phyloP scores from a whole-genome alignment of 1,140 invertebrate species.

The Ceratina australensis region DNA sequence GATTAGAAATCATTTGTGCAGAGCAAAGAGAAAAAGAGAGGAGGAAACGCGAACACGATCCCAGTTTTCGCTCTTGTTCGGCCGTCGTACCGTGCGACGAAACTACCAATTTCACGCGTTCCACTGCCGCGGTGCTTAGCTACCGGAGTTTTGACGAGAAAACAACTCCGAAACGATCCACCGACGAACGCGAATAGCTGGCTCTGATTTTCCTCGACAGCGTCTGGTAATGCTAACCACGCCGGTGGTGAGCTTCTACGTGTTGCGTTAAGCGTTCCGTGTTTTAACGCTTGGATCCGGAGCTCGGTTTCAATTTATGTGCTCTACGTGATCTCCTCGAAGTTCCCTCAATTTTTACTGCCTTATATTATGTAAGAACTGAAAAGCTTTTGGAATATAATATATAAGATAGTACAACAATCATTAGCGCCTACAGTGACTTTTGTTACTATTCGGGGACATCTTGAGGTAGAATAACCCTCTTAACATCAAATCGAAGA shows the following conservation, averaged over 20 bases:
- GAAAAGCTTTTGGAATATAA: too few species aligned
- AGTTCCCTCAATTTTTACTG: too few species aligned
- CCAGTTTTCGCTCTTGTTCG: background rate
- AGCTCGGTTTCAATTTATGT: background rate
- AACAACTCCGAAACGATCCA: slow-evolving; percentile 15
- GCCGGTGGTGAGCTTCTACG: background rate
- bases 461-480: too few species aligned
- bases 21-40: background rate
- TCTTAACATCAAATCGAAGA: too few species aligned
- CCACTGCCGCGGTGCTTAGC: background rate
- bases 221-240: background rate
- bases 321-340: too few species aligned
- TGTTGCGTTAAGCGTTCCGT: background rate
- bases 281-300: background rate
- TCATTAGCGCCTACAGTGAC: too few species aligned
- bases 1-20: slow-evolving; percentile 39
- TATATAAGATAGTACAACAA: too few species aligned
- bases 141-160: slow-evolving; percentile 1
- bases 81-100: slow-evolving; percentile 6
- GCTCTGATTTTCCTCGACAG: background rate
- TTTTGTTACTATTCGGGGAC: too few species aligned
- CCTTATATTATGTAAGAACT: too few species aligned
- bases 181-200: background rate
- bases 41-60: background rate
- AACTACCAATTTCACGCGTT: slow-evolving; percentile 29